phyloP scores from a whole-genome alignment of 2,113 vertebrate species.

The Misgurnus mizolepis region DNA sequence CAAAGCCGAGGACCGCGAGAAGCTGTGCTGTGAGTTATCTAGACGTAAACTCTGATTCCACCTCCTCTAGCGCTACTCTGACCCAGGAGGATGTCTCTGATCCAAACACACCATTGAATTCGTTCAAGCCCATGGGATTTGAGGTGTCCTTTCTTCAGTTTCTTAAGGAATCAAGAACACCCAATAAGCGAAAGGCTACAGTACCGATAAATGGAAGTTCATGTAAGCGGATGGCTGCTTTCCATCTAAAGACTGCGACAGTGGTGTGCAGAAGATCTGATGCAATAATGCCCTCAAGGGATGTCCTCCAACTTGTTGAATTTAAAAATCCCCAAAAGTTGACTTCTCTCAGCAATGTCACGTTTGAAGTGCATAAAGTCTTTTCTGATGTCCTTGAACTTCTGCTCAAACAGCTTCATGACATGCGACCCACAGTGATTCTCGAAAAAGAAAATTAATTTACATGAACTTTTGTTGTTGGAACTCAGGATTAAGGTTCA shows the following conservation, averaged over 20 bases:
- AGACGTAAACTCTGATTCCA: constrained; percentile 76
- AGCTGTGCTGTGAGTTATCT: constrained; percentile 33
- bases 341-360: constrained; percentile 80
- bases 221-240: constrained; percentile 34
- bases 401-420: constrained; percentile 90
- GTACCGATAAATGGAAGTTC: constrained; percentile 28
- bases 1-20: constrained; percentile 60
- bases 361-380: constrained; percentile 83
- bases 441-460: constrained; percentile 70
- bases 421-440: constrained; percentile 87
- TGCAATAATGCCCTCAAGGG: constrained; percentile 56
- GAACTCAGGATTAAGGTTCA: constrained; percentile 76
- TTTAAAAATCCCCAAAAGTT: constrained; percentile 87
- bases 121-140: constrained; percentile 96
- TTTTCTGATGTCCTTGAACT: constrained; percentile 77
- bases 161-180: constrained; percentile 87
- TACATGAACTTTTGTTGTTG: constrained; percentile 61
- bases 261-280: constrained; percentile 50
- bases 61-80: constrained; percentile 64
- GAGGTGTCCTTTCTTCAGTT: constrained; percentile 96
- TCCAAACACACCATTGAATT: constrained; percentile 79
- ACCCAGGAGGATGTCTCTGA: constrained; percentile 74
- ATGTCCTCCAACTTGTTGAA: constrained; percentile 75
- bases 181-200: constrained; percentile 70
- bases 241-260: constrained; percentile 49